A percentile compares a stretch with the other conserved stretches of the same genome.
These are phyloP conservation scores for Aurelia aurita DNA, from an alignment of 30 jellyfish, hydroid and myxozoan genomes.

Conservation along the genomic window DNA sequence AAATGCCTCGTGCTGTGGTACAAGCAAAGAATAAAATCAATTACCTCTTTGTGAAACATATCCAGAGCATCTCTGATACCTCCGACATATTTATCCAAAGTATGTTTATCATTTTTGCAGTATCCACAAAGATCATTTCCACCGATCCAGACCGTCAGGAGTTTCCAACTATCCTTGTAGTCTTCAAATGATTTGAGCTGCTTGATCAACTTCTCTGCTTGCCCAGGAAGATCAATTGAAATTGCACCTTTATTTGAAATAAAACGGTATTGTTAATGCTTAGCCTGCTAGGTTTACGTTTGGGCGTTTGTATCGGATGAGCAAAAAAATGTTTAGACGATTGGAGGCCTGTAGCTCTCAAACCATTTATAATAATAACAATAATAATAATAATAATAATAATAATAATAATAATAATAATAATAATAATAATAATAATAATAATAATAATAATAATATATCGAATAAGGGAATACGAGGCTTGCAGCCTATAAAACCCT, in stretches of 20 bases:
- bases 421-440: too few species aligned
- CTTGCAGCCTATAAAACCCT: too few species aligned
- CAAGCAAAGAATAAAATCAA: neutral
- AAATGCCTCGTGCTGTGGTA: too few species aligned
- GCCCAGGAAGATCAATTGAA: constrained; percentile 71
- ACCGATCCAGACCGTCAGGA: constrained; percentile 84
- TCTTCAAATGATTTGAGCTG: constrained; percentile 33
- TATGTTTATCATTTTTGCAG: constrained; percentile 72
- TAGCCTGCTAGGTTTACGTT: too few species aligned
- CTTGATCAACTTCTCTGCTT: constrained; percentile 73
- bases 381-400: too few species aligned
- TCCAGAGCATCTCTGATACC: constrained; percentile 71
- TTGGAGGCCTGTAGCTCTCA: too few species aligned
- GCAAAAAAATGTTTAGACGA: too few species aligned
- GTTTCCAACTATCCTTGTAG: constrained; percentile 77
- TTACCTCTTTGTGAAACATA: constrained; percentile 60
- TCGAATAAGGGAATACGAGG: too few species aligned
- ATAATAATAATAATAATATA: too few species aligned
- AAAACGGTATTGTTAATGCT: neutral
- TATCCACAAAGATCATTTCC: constrained; percentile 84
- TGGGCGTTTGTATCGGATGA: too few species aligned
- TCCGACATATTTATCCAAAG: constrained; percentile 61
- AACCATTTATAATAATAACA: too few species aligned
- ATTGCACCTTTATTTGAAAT: constrained; percentile 63
- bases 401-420: too few species aligned